Percentiles rank a stretch among this genome's conserved stretches.
Evolutionary conservation across 1,140 invertebrate species (phyloP).

Genomic region (Patella vulgata): DNA sequence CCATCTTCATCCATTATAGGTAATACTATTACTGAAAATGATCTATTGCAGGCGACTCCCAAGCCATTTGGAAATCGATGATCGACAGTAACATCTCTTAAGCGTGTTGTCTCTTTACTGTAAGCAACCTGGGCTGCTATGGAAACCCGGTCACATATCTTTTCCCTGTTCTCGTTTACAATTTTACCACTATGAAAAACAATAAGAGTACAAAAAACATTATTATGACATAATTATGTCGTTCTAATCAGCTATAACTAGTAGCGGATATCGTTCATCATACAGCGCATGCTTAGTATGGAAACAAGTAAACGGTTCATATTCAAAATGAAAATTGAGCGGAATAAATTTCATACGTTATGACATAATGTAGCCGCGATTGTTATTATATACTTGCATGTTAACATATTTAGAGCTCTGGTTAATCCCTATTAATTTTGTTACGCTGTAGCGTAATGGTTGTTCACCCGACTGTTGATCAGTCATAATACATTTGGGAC

Average conservation of each 20-base stretch:
- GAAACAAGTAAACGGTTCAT: not conserved
- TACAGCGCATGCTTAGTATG: too few species aligned
- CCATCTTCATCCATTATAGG: constrained; percentile 72
- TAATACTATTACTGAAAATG: constrained; percentile 69
- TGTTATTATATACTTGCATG: too few species aligned
- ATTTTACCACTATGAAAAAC: constrained; percentile 16
- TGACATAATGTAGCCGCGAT: too few species aligned
- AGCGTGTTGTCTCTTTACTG: constrained; percentile 66
- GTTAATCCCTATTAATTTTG: too few species aligned
- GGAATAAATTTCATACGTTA: too few species aligned
- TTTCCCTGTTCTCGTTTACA: constrained; percentile 18
- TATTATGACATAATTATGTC: not conserved
- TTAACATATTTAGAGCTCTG: too few species aligned
- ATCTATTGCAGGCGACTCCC: constrained; percentile 53
- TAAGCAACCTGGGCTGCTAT: constrained; percentile 70
- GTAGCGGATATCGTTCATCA: not conserved
- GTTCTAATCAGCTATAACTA: not conserved
- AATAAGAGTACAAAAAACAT: not conserved
- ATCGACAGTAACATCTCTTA: constrained; percentile 50
- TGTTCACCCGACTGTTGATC: too few species aligned
- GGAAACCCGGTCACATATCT: constrained; percentile 47
- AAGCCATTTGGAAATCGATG: constrained; percentile 68
- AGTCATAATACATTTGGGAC: too few species aligned
- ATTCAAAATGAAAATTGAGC: not conserved
- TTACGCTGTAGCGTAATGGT: too few species aligned